These are phyloP conservation scores for Monopis laevigella DNA, from an alignment of 2,888 invertebrate genomes.

Conservation along the genomic window DNA sequence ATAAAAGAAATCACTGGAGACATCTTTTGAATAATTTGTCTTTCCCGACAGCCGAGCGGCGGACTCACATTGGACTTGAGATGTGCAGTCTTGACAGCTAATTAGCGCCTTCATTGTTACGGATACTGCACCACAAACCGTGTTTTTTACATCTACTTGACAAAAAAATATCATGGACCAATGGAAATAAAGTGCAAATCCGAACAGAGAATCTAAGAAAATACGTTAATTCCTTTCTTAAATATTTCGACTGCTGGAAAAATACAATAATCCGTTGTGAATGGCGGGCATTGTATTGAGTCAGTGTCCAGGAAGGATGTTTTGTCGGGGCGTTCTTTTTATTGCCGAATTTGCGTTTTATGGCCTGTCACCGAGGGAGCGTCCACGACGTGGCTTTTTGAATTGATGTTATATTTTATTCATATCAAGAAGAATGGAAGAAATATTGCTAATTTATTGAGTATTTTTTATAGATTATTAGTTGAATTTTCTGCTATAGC, in stretches of 20 bases:
- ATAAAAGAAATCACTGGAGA: conserved; percentile 58
- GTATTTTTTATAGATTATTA: neutral
- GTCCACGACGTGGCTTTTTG: conserved; percentile 13
- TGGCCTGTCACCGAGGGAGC: conserved; percentile 51
- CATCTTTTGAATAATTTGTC: conserved; percentile 60
- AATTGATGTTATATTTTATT: conserved; percentile 10
- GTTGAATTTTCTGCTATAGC: no score
- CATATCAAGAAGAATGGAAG: neutral
- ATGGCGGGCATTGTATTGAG: conserved; percentile 59
- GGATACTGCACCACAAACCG: conserved; percentile 4
- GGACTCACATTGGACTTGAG: conserved; percentile 33
- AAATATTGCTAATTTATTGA: neutral
- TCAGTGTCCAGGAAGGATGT: conserved; percentile 65
- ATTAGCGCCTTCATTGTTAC: conserved; percentile 62
- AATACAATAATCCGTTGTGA: conserved; percentile 63
- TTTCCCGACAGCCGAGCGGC: conserved; percentile 16
- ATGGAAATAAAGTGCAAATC: conserved; percentile 32
- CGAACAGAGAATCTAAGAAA: conserved; percentile 24
- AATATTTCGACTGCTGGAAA: conserved; percentile 60
- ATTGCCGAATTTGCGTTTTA: conserved; percentile 66
- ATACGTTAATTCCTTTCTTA: conserved; percentile 60
- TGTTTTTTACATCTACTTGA: neutral
- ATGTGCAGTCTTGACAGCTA: conserved; percentile 61
- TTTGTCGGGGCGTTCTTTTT: conserved; percentile 60
- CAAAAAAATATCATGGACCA: neutral